Percentiles rank a stretch among this genome's conserved stretches.
Conservation (phyloP, 1,140 invertebrate genomes). For the Aleiodes sp. region DNA sequence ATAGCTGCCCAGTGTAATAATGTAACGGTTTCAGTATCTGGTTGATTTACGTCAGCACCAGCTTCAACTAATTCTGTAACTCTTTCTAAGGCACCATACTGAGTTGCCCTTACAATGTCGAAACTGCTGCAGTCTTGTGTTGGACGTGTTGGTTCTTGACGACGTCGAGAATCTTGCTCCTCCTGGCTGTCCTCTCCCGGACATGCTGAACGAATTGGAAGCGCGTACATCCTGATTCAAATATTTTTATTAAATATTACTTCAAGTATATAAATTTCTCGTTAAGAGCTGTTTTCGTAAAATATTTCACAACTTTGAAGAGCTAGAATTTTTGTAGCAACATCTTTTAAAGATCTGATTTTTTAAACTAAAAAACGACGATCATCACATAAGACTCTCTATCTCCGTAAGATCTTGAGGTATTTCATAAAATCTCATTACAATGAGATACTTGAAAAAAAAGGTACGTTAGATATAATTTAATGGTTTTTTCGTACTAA, state of each 20-base stretch:
- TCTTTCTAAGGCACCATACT: conserved; percentile 87
- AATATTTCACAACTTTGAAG: background rate
- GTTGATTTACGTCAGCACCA: conserved; percentile 89
- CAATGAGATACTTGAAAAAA: no score
- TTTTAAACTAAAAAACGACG: no score
- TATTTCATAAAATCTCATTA: no score
- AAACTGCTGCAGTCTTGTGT: conserved; percentile 82
- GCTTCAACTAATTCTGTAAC: conserved; percentile 88
- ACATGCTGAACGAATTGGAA: conserved; percentile 61
- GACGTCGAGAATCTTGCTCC: conserved; percentile 53
- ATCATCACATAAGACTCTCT: no score
- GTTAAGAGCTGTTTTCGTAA: background rate
- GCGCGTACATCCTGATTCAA: conserved; percentile 55
- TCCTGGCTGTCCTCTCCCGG: conserved; percentile 58
- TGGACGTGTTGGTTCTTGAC: conserved; percentile 58
- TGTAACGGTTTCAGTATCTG: conserved; percentile 91
- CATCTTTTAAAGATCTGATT: no score
- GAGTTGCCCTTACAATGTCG: conserved; percentile 94
- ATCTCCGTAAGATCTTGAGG: no score
- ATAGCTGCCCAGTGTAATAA: conserved; percentile 99
- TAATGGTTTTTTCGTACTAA: no score
- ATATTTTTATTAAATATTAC: background rate
- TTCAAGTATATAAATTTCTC: background rate
- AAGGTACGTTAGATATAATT: no score
- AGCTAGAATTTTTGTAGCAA: no score